These are phyloP conservation scores for Steinernema hermaphroditum DNA, from an alignment of 2,888 invertebrate genomes.

Conservation along the genomic window DNA sequence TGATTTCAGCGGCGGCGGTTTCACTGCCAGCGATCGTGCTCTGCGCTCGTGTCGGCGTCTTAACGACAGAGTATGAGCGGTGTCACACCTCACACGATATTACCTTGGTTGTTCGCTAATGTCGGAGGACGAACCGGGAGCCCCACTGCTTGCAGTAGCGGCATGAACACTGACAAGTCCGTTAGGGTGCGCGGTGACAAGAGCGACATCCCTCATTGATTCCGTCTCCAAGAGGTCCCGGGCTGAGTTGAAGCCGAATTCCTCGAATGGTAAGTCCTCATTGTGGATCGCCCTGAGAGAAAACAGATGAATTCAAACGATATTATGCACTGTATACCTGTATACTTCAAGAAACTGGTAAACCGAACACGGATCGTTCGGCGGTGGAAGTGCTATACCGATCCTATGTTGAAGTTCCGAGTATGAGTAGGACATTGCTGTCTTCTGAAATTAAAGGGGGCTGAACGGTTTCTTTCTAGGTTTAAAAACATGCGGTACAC, in stretches of 20 bases:
- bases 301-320: background rate
- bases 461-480: no score
- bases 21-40: background rate
- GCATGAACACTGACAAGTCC: background rate
- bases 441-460: background rate
- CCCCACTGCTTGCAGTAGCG: background rate
- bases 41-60: background rate
- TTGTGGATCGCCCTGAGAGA: background rate
- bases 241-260: conserved; percentile 1
- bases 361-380: background rate
- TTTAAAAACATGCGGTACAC: no score
- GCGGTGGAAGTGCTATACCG: background rate
- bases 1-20: no score
- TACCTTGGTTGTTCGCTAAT: background rate
- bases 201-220: background rate
- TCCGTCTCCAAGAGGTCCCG: background rate
- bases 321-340: background rate
- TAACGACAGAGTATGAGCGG: background rate
- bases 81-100: background rate
- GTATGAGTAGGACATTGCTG: background rate
- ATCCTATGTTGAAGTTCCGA: background rate
- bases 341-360: background rate
- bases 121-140: background rate
- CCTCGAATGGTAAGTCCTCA: background rate
- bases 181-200: background rate